phyloP scores from a whole-genome alignment of 2,797 vertebrate species.

The Nannoperca australis region DNA sequence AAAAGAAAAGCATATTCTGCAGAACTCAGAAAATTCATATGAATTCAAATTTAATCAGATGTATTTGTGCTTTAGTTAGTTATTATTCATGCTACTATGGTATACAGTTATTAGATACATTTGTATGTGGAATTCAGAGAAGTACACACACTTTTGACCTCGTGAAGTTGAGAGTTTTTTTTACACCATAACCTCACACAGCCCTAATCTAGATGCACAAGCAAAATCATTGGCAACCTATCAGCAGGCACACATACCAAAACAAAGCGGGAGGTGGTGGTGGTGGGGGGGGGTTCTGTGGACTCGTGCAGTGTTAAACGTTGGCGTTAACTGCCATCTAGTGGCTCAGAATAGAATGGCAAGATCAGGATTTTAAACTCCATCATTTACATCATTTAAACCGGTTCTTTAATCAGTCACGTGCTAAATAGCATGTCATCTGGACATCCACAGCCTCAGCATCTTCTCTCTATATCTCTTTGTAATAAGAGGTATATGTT shows the following conservation, averaged over 20 bases:
- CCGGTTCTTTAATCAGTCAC: conserved; percentile 4
- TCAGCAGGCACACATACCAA: conserved; percentile 16
- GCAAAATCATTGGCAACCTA: conserved; percentile 23
- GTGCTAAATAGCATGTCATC: background rate
- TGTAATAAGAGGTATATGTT: background rate
- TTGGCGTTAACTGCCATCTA: conserved; percentile 75
- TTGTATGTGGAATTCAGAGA: background rate
- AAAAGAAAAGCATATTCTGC: conserved; percentile 7
- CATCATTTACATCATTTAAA: background rate
- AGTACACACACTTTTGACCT: background rate
- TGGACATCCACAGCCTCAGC: background rate
- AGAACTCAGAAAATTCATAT: background rate
- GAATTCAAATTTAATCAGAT: background rate
- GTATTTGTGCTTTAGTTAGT: background rate
- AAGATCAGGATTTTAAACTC: background rate
- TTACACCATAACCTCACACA: background rate
- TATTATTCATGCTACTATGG: background rate
- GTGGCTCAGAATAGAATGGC: conserved; percentile 40
- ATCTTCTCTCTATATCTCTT: background rate
- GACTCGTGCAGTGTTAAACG: conserved; percentile 31
- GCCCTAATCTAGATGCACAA: conserved; percentile 38
- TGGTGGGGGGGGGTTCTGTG: background rate
- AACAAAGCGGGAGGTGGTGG: conserved; percentile 9
- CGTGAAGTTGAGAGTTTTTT: background rate
- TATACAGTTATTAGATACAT: background rate